These are phyloP conservation scores for Drosophila bocqueti DNA, from an alignment of 1,140 invertebrate genomes.

Conservation along the genomic window DNA sequence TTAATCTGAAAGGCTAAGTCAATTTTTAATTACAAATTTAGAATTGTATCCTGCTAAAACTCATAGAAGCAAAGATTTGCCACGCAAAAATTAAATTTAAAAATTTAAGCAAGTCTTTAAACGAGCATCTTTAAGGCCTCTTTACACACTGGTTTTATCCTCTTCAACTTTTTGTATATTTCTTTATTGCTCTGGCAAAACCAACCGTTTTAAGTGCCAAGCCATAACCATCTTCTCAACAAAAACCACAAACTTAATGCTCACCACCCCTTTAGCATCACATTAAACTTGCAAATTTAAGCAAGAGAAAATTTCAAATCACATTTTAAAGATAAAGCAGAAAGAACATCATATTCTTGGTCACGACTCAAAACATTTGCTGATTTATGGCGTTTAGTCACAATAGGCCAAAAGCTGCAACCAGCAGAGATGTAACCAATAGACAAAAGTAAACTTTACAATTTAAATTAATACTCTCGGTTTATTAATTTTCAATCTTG, in stretches of 20 bases:
- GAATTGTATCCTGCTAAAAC: not conserved
- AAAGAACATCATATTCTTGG: slow-evolving; percentile 57
- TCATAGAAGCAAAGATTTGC: not conserved
- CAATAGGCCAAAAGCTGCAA: slow-evolving; percentile 23
- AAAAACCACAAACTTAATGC: slow-evolving; percentile 32
- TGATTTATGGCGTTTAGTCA: slow-evolving; percentile 61
- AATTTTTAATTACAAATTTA: not conserved
- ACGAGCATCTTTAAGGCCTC: too few species aligned
- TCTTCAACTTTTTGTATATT: not conserved
- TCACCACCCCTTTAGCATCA: slow-evolving; percentile 24
- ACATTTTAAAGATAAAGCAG: slow-evolving; percentile 28
- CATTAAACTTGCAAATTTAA: slow-evolving; percentile 52
- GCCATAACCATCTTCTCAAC: slow-evolving; percentile 14
- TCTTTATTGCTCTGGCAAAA: slow-evolving; percentile 13
- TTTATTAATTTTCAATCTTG: slow-evolving; percentile 14
- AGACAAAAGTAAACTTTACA: not conserved
- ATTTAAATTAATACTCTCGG: slow-evolving; percentile 8
- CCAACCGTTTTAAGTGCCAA: slow-evolving; percentile 8
- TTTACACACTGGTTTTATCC: not conserved
- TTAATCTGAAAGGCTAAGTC: not conserved
- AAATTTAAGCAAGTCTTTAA: not conserved
- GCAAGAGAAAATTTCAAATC: slow-evolving; percentile 4
- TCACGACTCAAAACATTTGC: slow-evolving; percentile 48
- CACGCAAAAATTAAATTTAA: not conserved
- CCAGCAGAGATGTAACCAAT: slow-evolving; percentile 12